A percentile compares a stretch with the other conserved stretches of the same genome.
These are phyloP conservation scores for Bucco capensis DNA, from an alignment of 2,113 vertebrate species.

Conservation along the genomic window DNA sequence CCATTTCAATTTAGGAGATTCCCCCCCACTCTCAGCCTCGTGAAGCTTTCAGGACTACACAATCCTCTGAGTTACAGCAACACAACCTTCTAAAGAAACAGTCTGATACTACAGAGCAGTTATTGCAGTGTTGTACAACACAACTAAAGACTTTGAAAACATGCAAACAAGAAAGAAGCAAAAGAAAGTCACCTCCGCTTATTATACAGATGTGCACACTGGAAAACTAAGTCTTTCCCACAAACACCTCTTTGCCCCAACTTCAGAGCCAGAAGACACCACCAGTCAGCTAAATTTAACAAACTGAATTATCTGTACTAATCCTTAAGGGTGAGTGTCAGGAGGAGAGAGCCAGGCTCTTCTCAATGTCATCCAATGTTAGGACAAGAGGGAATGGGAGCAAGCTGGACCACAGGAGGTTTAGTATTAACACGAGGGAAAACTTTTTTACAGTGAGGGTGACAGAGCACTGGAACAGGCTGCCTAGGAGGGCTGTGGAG, in stretches of 20 bases:
- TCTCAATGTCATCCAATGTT: no score
- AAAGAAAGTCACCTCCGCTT: neutral
- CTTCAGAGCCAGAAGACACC: neutral
- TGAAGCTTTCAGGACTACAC: neutral
- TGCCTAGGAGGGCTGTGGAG: no score
- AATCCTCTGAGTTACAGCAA: neutral
- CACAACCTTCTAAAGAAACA: neutral
- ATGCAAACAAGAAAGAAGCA: neutral
- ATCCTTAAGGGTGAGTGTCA: no score
- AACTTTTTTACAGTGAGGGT: no score
- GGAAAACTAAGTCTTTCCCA: neutral
- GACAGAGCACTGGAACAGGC: no score
- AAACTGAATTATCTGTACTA: neutral
- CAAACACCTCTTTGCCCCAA: neutral
- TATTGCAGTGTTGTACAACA: neutral
- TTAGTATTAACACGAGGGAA: no score
- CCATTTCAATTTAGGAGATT: neutral
- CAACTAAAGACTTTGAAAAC: neutral
- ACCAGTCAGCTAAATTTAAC: neutral
- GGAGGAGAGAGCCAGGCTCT: no score
- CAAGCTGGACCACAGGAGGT: no score
- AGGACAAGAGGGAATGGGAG: no score
- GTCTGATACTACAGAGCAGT: neutral
- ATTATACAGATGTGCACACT: neutral
- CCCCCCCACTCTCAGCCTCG: rapidly evolving